Conservation (phyloP, 1,140 invertebrate genomes). For the Caenorhabditis tropicalis region DNA sequence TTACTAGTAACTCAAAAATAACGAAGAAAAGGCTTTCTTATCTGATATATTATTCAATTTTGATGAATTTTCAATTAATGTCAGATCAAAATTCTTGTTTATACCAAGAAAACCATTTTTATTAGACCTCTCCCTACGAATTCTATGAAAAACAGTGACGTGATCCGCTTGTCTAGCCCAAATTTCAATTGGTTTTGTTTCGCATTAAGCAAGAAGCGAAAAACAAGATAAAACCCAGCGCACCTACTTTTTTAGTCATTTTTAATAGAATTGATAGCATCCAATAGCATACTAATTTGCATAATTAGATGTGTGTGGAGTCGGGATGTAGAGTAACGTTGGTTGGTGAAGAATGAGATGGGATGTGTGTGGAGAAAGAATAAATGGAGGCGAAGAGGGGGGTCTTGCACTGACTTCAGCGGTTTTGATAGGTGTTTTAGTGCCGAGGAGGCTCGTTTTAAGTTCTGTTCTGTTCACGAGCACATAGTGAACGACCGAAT, state of each 20-base stretch:
- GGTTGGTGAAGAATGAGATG: background rate
- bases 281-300: background rate
- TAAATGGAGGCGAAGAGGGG: background rate
- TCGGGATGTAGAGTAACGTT: too few species aligned
- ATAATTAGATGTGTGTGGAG: background rate
- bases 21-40: background rate
- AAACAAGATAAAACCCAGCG: too few species aligned
- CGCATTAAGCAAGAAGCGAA: too few species aligned
- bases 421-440: slow-evolving; percentile 45
- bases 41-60: slow-evolving; percentile 38
- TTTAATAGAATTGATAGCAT: too few species aligned
- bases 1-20: background rate
- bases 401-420: slow-evolving; percentile 3
- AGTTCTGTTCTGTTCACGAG: background rate
- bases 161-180: too few species aligned
- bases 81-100: background rate
- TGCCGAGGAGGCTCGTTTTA: background rate
- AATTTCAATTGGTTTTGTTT: too few species aligned
- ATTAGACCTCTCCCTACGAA: background rate
- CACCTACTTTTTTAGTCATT: too few species aligned
- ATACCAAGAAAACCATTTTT: background rate
- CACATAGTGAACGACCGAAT: slow-evolving; percentile 3
- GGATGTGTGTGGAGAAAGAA: background rate
- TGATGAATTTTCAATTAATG: slow-evolving; percentile 16
- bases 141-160: too few species aligned